Evolutionary conservation across 2,888 invertebrate species (phyloP).

Genomic region (Troilus luridus): DNA sequence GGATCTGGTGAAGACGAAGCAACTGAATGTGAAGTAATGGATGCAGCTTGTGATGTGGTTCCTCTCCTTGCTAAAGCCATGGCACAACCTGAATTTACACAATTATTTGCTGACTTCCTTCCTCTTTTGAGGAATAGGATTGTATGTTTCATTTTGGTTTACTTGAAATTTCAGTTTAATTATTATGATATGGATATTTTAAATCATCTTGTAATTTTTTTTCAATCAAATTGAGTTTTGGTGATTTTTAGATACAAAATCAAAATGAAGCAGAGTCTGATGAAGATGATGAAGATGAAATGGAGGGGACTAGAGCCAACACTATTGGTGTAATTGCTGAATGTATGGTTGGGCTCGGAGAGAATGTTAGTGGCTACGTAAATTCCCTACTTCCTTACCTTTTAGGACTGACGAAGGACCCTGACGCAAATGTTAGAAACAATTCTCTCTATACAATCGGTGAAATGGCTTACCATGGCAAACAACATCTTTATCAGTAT

Average conservation of each 20-base stretch:
- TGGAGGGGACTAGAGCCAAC: slow-evolving; percentile 64
- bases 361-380: slow-evolving; percentile 72
- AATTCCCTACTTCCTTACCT: slow-evolving; percentile 77
- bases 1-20: slow-evolving; percentile 76
- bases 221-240: not conserved
- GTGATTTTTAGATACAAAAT: slow-evolving; percentile 71
- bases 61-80: slow-evolving; percentile 79
- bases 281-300: slow-evolving; percentile 60
- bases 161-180: not conserved
- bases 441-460: slow-evolving; percentile 84
- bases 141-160: slow-evolving; percentile 53
- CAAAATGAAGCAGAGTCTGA: slow-evolving; percentile 77
- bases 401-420: slow-evolving; percentile 75
- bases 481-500: slow-evolving; percentile 76
- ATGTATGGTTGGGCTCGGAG: slow-evolving; percentile 76
- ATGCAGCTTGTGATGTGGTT: slow-evolving; percentile 82
- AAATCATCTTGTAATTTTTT: not conserved
- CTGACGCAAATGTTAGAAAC: slow-evolving; percentile 80
- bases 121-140: slow-evolving; percentile 78
- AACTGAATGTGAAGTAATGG: slow-evolving; percentile 80
- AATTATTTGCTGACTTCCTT: slow-evolving; percentile 78
- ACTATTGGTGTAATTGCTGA: slow-evolving; percentile 79
- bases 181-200: not conserved
- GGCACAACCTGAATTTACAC: slow-evolving; percentile 76
- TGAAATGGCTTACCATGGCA: slow-evolving; percentile 79